Conservation (phyloP, 1,140 invertebrate genomes). For the Musca domestica region DNA sequence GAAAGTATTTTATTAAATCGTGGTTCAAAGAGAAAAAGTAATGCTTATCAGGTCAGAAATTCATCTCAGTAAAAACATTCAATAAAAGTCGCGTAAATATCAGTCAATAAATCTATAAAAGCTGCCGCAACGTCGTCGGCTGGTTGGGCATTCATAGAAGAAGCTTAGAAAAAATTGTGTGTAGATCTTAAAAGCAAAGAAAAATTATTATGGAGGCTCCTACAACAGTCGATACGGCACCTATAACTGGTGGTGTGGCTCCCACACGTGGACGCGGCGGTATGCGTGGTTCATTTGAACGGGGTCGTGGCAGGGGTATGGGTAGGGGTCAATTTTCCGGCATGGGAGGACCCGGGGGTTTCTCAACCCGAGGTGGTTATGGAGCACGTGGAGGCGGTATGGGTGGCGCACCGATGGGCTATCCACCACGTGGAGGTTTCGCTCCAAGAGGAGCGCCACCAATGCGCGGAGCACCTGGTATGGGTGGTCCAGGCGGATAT, state of each 20-base stretch:
- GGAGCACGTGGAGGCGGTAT: constrained; percentile 35
- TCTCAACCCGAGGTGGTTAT: constrained; percentile 42
- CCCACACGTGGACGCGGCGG: constrained; percentile 45
- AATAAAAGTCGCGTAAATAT: too few species aligned
- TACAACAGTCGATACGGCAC: constrained; percentile 35
- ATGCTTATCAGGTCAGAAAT: too few species aligned
- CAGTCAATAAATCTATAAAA: too few species aligned
- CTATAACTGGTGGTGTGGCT: constrained; percentile 42
- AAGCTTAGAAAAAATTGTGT: constrained; percentile 1
- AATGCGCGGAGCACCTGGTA: constrained; percentile 6
- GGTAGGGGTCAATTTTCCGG: constrained; percentile 42
- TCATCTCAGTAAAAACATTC: too few species aligned
- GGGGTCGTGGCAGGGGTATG: constrained; percentile 46
- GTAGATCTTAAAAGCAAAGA: constrained; percentile 3
- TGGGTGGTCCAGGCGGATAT: constrained; percentile 15
- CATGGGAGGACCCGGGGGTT: constrained; percentile 34
- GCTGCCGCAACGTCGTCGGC: too few species aligned
- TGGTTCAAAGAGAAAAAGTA: too few species aligned
- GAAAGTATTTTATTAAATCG: too few species aligned
- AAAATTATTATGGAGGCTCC: constrained; percentile 39
- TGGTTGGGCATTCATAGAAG: background rate
- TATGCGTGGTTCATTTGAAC: constrained; percentile 49
- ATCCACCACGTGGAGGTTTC: constrained; percentile 32
- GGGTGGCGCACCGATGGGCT: constrained; percentile 42
- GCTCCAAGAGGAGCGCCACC: constrained; percentile 10